Percentiles rank a stretch among this genome's conserved stretches.
phyloP scores from a whole-genome alignment of 2,888 invertebrate species.

The Deilephila elpenor region DNA sequence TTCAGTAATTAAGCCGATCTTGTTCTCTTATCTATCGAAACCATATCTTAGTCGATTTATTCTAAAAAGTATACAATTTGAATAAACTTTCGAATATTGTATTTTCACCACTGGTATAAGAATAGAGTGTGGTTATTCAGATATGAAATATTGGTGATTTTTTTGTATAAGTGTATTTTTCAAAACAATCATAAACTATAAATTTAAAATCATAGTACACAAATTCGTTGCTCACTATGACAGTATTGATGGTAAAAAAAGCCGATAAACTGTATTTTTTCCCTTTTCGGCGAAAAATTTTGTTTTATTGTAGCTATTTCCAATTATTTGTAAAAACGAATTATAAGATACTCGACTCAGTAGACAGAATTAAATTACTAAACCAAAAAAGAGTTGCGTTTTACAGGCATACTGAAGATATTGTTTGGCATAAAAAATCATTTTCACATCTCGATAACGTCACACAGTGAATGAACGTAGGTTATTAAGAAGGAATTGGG shows the following conservation, averaged over 20 bases:
- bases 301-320: no score
- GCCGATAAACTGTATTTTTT: no score
- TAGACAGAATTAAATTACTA: no score
- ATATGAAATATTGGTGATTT: constrained; percentile 29
- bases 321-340: no score
- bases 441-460: constrained; percentile 10
- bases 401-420: background rate
- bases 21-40: constrained; percentile 3
- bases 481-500: constrained; percentile 35
- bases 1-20: background rate
- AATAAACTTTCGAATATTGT: constrained; percentile 29
- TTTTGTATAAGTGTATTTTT: background rate
- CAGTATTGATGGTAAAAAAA: no score
- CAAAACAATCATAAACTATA: background rate
- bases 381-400: background rate
- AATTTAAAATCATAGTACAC: background rate
- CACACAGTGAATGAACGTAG: constrained; percentile 1
- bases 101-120: constrained; percentile 32
- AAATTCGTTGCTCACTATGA: no score
- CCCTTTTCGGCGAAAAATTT: no score
- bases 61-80: constrained; percentile 16
- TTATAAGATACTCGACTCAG: no score
- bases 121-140: constrained; percentile 30
- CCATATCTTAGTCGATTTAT: background rate
- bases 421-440: background rate